Evolutionary conservation across 1,140 invertebrate species (phyloP).

Genomic region (Xylocopa sonorina): DNA sequence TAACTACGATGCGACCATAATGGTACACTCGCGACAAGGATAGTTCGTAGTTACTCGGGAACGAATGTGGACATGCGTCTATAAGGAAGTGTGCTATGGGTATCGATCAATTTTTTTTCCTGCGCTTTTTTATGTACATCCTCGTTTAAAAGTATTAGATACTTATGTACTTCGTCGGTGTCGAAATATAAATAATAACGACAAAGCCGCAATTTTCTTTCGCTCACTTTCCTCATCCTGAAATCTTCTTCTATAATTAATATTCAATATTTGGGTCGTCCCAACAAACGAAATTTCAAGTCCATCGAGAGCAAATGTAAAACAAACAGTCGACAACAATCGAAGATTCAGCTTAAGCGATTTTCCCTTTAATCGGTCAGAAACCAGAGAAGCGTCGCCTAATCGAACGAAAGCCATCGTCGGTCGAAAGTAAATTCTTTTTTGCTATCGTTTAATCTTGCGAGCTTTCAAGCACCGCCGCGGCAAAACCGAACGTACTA

Average conservation of each 20-base stretch:
- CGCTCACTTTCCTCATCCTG: no score
- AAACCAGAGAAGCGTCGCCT: not conserved
- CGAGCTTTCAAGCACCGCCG: not conserved
- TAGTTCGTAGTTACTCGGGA: not conserved
- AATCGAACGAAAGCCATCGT: not conserved
- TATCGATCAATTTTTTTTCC: no score
- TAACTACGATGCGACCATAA: no score
- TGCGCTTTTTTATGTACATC: no score
- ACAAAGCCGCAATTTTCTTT: no score
- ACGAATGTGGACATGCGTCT: no score
- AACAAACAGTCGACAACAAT: not conserved
- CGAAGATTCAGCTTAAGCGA: not conserved
- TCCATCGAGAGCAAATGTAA: not conserved
- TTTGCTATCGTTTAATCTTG: constrained; percentile 9
- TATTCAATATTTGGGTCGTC: not conserved
- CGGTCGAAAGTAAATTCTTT: not conserved
- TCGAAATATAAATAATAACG: no score
- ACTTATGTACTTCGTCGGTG: no score
- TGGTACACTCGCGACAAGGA: not conserved
- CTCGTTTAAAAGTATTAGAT: no score
- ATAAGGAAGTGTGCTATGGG: no score
- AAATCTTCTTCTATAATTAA: not conserved
- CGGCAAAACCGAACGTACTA: constrained; percentile 5
- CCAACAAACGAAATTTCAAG: not conserved
- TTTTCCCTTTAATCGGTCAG: not conserved